These are phyloP conservation scores for Cataglyphis albicans DNA, from an alignment of 2,888 invertebrate species.

Conservation along the genomic window DNA sequence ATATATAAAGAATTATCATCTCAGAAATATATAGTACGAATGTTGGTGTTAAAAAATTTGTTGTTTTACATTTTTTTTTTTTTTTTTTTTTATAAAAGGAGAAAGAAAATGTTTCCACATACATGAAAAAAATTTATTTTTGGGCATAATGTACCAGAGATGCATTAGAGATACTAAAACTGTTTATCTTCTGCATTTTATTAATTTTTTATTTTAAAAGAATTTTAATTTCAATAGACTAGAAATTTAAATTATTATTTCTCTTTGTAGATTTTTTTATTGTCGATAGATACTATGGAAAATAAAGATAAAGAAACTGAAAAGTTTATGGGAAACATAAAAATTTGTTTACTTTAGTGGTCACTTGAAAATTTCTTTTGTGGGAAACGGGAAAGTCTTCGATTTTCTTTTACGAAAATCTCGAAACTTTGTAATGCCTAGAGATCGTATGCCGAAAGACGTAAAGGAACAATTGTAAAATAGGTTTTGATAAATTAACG, in stretches of 20 bases:
- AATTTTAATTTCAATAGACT: background rate
- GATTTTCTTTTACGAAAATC: background rate
- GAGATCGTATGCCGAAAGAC: background rate
- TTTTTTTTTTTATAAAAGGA: background rate
- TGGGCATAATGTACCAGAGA: background rate
- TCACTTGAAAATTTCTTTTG: background rate
- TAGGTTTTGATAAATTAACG: background rate
- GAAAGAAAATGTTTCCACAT: background rate
- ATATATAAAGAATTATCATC: background rate
- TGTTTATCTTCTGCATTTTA: background rate
- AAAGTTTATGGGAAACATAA: background rate
- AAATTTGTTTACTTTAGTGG: background rate
- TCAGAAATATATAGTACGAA: background rate
- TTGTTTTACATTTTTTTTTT: background rate
- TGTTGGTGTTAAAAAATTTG: background rate
- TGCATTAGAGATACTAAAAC: background rate
- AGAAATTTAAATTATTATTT: background rate
- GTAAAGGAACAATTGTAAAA: conserved; percentile 1
- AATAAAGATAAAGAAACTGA: background rate
- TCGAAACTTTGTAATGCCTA: background rate
- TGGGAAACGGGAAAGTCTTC: background rate
- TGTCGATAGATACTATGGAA: background rate
- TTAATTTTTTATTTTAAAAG: background rate
- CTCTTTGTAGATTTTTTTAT: background rate
- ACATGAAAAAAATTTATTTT: background rate